Evolutionary conservation across 1,140 invertebrate species (phyloP), one percentile per base, ranked within the genome.

Genomic region (Geopemphigus sp.): DNA sequence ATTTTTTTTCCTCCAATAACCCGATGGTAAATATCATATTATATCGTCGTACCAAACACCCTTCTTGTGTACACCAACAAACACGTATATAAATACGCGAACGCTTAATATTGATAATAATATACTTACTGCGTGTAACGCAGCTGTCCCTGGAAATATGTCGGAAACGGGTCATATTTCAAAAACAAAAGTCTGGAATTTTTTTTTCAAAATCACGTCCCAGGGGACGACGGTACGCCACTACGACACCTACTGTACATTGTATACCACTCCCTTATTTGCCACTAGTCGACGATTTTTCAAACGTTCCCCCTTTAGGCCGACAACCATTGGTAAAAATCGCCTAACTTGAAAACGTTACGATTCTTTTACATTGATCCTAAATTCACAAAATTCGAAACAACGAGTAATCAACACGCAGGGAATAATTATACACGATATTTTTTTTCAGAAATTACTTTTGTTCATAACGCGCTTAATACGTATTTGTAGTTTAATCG

Each of bases 91-190:
- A n/a, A 47, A 26, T 32, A 32, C 24, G 24, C 68, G 0, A 10
- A 54, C 47, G 24, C 50, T 72, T 53, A 50, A 53, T 53, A 53
- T 26, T 26, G 19, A 22, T 66, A 66, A 39, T 64, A 64, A 64
- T 64, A 64, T 19, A 66, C 19, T 8, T 54, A 54, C 22, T 54
- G 24, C 17, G 24, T 26, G 24, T 22, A 24, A 19, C n/a, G 68
- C 68, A 72, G 68, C 47, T 72, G 68, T 72, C 68, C 68, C 47
- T n/a, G 47, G 29, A 78, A 78, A 78, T 47, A 17, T 78, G 74
- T 78, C 74, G 74, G 74, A 78, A 78, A 61, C 17, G 17, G 39
- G 39, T 78, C 74, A 78, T 61, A 61, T 78, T 78, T 78, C 74
- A 78, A 61, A 61, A 78, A 78, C 22, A 72, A 32, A 68, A 68